phyloP scores from a whole-genome alignment of 2,888 invertebrate genomes.

The Nymphalis urticae region DNA sequence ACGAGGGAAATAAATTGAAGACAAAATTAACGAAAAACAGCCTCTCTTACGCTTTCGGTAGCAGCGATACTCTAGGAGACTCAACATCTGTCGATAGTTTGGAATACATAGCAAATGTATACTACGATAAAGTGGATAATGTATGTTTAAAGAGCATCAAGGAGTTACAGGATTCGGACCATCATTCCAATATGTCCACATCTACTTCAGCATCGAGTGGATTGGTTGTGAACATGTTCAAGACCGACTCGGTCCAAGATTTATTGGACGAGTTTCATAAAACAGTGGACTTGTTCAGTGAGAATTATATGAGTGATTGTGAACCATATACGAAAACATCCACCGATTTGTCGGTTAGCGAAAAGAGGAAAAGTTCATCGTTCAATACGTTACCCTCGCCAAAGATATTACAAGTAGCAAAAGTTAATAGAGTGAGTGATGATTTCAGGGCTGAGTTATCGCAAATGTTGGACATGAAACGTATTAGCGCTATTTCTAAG shows the following conservation, averaged over 20 bases:
- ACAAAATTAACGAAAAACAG: conserved; percentile 51
- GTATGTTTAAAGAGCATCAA: conserved; percentile 67
- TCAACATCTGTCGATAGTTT: conserved; percentile 66
- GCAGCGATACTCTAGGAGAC: conserved; percentile 63
- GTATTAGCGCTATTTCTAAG: conserved; percentile 43
- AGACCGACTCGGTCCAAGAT: conserved; percentile 64
- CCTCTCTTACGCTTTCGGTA: conserved; percentile 62
- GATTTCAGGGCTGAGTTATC: conserved; percentile 68
- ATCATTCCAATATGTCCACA: conserved; percentile 63
- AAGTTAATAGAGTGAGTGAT: conserved; percentile 66
- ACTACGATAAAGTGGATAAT: conserved; percentile 63
- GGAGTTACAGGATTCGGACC: conserved; percentile 60
- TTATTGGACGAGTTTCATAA: conserved; percentile 69
- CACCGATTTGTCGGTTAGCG: conserved; percentile 46
- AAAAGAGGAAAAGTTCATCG: conserved; percentile 68
- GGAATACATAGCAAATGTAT: conserved; percentile 66
- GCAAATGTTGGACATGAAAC: conserved; percentile 55
- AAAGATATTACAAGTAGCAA: conserved; percentile 66
- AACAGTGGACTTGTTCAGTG: conserved; percentile 72
- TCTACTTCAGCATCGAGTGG: conserved; percentile 65
- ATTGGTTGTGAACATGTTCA: conserved; percentile 59
- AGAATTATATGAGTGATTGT: conserved; percentile 71
- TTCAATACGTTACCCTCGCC: conserved; percentile 67
- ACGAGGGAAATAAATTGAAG: conserved; percentile 46
- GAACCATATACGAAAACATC: conserved; percentile 68